Evolutionary conservation across 2,888 invertebrate genomes (phyloP).

Genomic region (Philonicus albiceps): DNA sequence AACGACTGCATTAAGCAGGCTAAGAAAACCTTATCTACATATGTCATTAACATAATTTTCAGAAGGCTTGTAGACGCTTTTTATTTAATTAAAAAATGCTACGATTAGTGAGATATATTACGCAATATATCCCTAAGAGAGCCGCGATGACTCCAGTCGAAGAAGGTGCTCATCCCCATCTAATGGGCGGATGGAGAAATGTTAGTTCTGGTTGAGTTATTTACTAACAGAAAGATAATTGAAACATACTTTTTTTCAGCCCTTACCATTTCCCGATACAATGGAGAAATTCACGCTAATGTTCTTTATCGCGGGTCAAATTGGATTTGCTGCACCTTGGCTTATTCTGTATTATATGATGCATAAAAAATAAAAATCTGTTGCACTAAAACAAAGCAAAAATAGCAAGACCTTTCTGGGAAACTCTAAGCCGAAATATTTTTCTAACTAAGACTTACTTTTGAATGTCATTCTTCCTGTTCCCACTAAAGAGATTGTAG

Average conservation of each 20-base stretch:
- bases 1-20: neutral
- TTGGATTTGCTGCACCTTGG: neutral
- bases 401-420: too few relatives aligned
- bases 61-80: neutral
- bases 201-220: neutral
- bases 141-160: neutral
- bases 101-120: neutral
- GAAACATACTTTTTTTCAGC: neutral
- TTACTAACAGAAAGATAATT: neutral
- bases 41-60: neutral
- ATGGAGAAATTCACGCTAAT: neutral
- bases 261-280: neutral
- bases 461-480: too few relatives aligned
- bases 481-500: slow-evolving; percentile 69
- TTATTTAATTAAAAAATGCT: neutral
- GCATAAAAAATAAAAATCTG: neutral
- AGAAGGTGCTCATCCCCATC: neutral
- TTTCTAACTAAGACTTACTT: too few relatives aligned
- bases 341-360: neutral
- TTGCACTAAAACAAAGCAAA: neutral
- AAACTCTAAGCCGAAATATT: too few relatives aligned
- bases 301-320: neutral
- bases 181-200: neutral
- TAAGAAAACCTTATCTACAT: neutral
- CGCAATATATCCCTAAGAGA: neutral